Conservation (phyloP, 2,113 vertebrate species). For the Corythornis cristatus region DNA sequence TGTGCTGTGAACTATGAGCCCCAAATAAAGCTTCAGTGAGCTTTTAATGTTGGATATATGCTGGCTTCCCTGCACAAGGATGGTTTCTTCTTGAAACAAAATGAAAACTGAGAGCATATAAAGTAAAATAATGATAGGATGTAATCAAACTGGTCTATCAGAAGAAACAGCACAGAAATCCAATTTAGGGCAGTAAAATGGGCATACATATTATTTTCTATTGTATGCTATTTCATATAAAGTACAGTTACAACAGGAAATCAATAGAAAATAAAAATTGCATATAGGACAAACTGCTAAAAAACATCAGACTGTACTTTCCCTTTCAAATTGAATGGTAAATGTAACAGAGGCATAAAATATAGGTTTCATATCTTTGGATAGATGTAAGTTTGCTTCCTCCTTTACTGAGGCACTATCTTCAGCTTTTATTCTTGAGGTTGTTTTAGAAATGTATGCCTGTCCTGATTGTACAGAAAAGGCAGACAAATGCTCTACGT, state of each 20-base stretch:
- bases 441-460: neutral
- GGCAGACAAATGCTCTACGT: neutral
- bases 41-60: neutral
- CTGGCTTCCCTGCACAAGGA: neutral
- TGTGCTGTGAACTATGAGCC: neutral
- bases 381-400: neutral
- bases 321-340: neutral
- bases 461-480: neutral
- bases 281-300: neutral
- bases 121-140: neutral
- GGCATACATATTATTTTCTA: neutral
- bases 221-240: neutral
- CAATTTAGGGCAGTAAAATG: neutral
- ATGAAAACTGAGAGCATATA: conserved; percentile 11
- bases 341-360: neutral
- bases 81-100: conserved; percentile 11
- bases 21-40: neutral
- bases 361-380: neutral
- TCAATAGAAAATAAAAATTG: conserved; percentile 19
- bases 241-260: neutral
- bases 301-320: neutral
- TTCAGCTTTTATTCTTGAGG: neutral
- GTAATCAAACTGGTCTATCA: conserved; percentile 11
- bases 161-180: conserved; percentile 8
- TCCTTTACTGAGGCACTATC: neutral